Percentiles rank a stretch among this genome's conserved stretches.
These are phyloP conservation scores for Zosterops lateralis DNA, from an alignment of 2,113 vertebrate genomes.

Conservation along the genomic window DNA sequence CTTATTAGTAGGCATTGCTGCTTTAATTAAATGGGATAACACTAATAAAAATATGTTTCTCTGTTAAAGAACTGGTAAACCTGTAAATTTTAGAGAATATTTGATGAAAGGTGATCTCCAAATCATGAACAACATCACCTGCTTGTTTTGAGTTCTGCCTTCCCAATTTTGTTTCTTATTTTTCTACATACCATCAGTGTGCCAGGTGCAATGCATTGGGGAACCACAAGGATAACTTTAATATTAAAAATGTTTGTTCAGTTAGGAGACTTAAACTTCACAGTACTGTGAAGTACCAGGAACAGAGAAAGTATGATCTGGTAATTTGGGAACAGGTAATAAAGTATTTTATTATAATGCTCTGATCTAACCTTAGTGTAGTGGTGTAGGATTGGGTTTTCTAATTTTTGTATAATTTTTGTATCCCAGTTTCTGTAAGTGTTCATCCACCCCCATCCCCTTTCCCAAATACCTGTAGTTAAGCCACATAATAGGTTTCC, in stretches of 20 bases:
- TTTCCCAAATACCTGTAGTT: no score
- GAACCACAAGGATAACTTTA: background rate
- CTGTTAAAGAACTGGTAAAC: background rate
- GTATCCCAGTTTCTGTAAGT: no score
- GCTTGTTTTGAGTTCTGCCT: background rate
- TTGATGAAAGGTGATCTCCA: background rate
- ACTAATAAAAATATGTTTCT: background rate
- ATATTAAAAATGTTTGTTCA: background rate
- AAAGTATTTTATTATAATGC: background rate
- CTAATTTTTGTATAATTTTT: no score
- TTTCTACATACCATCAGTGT: background rate
- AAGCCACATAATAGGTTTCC: no score
- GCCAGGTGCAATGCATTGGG: background rate
- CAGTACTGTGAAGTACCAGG: background rate
- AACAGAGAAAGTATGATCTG: background rate
- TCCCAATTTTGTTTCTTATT: background rate
- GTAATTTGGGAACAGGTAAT: background rate
- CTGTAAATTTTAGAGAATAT: background rate
- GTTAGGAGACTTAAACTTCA: background rate
- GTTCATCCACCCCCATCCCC: no score
- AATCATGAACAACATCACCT: background rate
- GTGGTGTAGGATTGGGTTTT: no score
- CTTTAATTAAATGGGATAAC: background rate
- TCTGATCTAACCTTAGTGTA: background rate
- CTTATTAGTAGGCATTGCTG: background rate